phyloP scores from a whole-genome alignment of 2,113 vertebrate species.

The Hyaena hyaena region DNA sequence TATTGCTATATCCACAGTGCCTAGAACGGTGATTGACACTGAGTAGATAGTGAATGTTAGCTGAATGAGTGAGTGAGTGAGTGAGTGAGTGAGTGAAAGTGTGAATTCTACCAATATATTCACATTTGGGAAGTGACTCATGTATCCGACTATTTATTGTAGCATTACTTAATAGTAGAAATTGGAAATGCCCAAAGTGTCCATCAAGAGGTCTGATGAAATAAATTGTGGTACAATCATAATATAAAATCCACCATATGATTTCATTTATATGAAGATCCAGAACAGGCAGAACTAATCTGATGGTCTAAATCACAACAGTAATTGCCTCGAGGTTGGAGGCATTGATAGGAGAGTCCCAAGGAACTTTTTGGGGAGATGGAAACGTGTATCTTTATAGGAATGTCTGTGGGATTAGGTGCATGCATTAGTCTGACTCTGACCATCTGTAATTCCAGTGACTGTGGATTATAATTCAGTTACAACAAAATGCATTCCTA shows the following conservation, averaged over 20 bases:
- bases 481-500: neutral
- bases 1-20: neutral
- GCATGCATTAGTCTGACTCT: neutral
- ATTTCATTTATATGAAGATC: neutral
- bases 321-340: neutral
- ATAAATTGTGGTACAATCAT: neutral
- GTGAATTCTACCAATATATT: neutral
- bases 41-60: neutral
- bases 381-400: neutral
- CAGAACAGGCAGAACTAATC: neutral
- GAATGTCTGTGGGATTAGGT: neutral
- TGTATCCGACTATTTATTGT: neutral
- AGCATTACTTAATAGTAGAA: conserved; percentile 5
- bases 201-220: neutral
- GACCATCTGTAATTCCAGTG: neutral
- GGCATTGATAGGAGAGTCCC: neutral
- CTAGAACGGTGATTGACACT: neutral
- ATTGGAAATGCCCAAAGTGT: neutral
- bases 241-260: neutral
- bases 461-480: neutral
- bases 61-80: neutral
- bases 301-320: neutral
- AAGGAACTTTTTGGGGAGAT: neutral
- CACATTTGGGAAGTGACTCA: neutral
- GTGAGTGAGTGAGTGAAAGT: neutral